Evolutionary conservation across 2,888 invertebrate species (phyloP).

Genomic region (Octonoba sinensis): DNA sequence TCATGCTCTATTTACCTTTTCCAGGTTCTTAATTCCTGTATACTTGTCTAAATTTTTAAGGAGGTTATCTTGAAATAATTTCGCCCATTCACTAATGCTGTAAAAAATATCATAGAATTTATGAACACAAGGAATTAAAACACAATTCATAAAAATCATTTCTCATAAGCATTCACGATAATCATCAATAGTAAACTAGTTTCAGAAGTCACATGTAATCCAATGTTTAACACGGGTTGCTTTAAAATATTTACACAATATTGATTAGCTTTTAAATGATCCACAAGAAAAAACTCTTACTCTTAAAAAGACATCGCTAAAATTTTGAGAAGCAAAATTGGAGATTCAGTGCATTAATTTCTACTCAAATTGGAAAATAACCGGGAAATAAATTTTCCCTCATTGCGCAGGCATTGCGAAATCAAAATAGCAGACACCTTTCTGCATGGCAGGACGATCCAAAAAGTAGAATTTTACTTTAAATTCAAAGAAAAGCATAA

Average conservation of each 20-base stretch:
- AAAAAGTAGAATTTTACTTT: background rate
- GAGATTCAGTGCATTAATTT: background rate
- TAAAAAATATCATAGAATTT: background rate
- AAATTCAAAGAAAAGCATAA: no score
- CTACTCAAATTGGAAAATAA: conserved; percentile 8
- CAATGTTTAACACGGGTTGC: no score
- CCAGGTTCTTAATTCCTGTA: conserved; percentile 58
- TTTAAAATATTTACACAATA: background rate
- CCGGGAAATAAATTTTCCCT: conserved; percentile 50
- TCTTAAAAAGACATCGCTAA: background rate
- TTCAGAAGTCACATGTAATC: no score
- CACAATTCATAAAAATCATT: no score
- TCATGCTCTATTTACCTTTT: conserved; percentile 29
- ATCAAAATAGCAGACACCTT: conserved; percentile 31
- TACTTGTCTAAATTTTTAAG: conserved; percentile 50
- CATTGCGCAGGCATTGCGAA: conserved; percentile 61
- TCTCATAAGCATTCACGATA: no score
- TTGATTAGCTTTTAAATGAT: background rate
- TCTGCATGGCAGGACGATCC: conserved; percentile 6
- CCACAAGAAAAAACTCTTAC: background rate
- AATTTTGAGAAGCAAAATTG: background rate
- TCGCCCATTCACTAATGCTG: conserved; percentile 57
- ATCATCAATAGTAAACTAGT: no score
- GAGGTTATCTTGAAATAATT: conserved; percentile 34
- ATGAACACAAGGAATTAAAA: background rate